These are phyloP conservation scores for Typhlichthys eigenmanni DNA, from an alignment of 2,797 vertebrate genomes.

Conservation along the genomic window DNA sequence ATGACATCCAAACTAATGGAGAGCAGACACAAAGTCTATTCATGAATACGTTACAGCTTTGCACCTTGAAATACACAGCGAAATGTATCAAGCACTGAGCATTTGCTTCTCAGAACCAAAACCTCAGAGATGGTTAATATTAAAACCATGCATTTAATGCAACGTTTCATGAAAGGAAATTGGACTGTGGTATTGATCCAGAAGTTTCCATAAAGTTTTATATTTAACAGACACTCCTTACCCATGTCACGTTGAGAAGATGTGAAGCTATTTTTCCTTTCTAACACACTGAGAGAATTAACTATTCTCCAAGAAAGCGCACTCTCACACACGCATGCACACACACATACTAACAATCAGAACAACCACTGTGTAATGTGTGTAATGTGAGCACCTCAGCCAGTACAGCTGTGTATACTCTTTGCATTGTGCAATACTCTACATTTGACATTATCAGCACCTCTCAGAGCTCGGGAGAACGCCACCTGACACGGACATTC, in stretches of 20 bases:
- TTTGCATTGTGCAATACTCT: slow-evolving; percentile 61
- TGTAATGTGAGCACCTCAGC: slow-evolving; percentile 45
- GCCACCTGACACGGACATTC: background rate
- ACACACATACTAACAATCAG: background rate
- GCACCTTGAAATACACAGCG: too few species aligned
- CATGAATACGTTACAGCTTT: too few species aligned
- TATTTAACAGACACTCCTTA: slow-evolving; percentile 3
- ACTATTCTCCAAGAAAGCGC: background rate
- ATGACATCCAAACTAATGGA: too few species aligned
- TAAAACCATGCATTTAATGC: background rate
- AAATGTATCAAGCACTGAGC: too few species aligned
- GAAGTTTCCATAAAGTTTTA: background rate
- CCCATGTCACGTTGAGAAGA: background rate
- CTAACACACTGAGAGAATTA: slow-evolving; percentile 20
- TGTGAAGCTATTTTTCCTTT: slow-evolving; percentile 16
- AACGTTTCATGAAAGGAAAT: background rate
- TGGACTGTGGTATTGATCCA: background rate
- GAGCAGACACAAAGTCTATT: too few species aligned
- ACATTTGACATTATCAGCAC: slow-evolving; percentile 20
- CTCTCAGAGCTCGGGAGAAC: background rate
- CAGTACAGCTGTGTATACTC: slow-evolving; percentile 59
- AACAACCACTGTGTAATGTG: slow-evolving; percentile 5
- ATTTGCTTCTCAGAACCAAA: too few species aligned
- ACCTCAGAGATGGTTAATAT: too few species aligned
- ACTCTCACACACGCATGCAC: background rate